Evolutionary conservation across 2,797 vertebrate genomes (phyloP).

Genomic region (Platyrinchus mystaceus): DNA sequence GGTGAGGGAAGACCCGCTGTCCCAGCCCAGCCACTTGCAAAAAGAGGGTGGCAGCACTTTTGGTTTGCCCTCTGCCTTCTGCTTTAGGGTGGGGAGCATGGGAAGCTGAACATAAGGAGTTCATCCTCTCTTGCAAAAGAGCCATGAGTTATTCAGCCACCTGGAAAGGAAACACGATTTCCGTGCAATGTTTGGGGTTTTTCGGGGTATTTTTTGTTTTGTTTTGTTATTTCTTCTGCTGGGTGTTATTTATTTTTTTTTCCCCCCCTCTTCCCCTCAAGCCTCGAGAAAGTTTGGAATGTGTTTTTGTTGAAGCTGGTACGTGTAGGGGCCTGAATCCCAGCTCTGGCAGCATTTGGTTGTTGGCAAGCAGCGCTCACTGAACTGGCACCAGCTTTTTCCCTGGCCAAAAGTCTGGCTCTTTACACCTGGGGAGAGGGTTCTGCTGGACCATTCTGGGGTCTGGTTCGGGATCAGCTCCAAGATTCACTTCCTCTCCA

Average conservation of each 20-base stretch:
- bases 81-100: neutral
- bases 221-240: neutral
- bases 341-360: neutral
- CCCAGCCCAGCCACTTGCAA: slow-evolving; percentile 27
- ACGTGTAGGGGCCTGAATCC: slow-evolving; percentile 46
- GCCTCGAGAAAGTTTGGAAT: slow-evolving; percentile 57
- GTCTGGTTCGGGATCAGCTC: neutral
- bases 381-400: neutral
- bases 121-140: neutral
- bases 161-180: slow-evolving; percentile 49
- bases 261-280: neutral
- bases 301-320: slow-evolving; percentile 34
- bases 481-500: neutral
- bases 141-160: neutral
- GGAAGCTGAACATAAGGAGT: neutral
- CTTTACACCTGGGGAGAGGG: neutral
- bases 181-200: slow-evolving; percentile 9
- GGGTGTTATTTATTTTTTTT: neutral
- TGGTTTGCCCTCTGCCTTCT: neutral
- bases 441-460: neutral
- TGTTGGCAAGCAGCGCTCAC: neutral
- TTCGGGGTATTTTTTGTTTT: neutral
- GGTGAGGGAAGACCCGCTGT: neutral
- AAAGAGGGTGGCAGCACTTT: neutral
- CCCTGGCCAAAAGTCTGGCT: neutral